These are phyloP conservation scores for Heterotilapia buettikoferi DNA, from an alignment of 2,113 vertebrate genomes.

Conservation along the genomic window DNA sequence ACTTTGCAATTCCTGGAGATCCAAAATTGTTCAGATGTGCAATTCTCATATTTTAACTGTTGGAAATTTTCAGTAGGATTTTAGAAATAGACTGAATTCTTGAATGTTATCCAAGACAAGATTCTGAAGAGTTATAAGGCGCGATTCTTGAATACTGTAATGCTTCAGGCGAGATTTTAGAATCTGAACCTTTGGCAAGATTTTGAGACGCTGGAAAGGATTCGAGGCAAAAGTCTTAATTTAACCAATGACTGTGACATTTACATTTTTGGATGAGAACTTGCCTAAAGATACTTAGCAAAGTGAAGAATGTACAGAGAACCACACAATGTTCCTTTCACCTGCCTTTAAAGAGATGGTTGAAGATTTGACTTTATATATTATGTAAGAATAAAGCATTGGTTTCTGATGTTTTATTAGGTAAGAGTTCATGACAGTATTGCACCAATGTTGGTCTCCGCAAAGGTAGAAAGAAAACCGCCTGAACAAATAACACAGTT, in stretches of 20 bases:
- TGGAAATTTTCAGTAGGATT: background rate
- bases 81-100: background rate
- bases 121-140: background rate
- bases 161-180: rapidly evolving
- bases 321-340: background rate
- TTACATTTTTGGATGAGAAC: background rate
- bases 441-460: background rate
- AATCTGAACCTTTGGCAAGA: background rate
- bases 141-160: rapidly evolving
- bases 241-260: background rate
- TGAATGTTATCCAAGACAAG: background rate
- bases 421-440: background rate
- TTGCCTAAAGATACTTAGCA: background rate
- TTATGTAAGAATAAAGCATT: background rate
- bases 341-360: background rate
- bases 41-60: background rate
- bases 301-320: background rate
- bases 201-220: rapidly evolving
- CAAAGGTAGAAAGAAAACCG: background rate
- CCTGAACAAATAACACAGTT: background rate
- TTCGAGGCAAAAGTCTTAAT: rapidly evolving
- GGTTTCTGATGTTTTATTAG: rapidly evolving
- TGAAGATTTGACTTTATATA: background rate
- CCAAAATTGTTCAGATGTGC: background rate
- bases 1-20: background rate